Conservation (phyloP, 2,797 vertebrate species). For the Tympanoctomys barrerae region DNA sequence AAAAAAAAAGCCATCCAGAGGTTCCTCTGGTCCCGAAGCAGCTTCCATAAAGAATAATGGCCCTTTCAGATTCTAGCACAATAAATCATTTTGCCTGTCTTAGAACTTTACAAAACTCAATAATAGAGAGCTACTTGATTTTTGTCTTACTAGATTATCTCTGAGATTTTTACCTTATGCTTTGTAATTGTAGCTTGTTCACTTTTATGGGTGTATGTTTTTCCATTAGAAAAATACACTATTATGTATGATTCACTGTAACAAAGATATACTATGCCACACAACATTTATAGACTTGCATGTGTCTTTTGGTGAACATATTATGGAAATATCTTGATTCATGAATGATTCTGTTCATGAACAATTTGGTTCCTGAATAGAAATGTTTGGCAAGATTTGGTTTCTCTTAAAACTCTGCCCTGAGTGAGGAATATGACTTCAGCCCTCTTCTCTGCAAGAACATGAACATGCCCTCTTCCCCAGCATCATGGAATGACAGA, state of each 20-base stretch:
- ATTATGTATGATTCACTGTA: background rate
- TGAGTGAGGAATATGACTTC: background rate
- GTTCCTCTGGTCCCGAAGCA: background rate
- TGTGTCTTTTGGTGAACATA: background rate
- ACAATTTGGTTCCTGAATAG: background rate
- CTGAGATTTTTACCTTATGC: background rate
- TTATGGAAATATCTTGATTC: background rate
- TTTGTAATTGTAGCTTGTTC: background rate
- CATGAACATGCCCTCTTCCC: background rate
- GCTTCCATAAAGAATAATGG: background rate
- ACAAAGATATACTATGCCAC: background rate
- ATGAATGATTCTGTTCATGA: background rate
- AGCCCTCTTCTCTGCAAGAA: background rate
- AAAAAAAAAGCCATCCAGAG: background rate
- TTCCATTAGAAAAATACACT: background rate
- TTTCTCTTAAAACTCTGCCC: background rate
- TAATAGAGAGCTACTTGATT: background rate
- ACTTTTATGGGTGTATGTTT: background rate
- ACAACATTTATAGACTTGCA: background rate
- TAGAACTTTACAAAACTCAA: background rate
- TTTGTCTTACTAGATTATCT: background rate
- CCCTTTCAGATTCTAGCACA: background rate
- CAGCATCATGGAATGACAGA: background rate
- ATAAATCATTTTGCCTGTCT: background rate
- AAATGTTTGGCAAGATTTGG: background rate